Base-by-base conservation (phyloP, 2,888 invertebrate species). In the Drosophila recens region DNA sequence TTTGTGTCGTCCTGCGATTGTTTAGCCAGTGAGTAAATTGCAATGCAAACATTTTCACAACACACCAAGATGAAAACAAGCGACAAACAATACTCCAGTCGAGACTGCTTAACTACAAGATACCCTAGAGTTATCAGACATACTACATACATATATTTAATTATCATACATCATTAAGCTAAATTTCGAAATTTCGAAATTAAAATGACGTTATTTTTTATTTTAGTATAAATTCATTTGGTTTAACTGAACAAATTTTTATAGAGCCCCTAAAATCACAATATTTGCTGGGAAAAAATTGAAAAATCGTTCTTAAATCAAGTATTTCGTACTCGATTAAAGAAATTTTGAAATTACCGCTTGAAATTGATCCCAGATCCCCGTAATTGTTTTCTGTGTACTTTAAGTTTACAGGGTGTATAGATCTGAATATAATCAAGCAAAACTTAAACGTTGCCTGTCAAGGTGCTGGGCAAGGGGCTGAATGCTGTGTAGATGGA, bases 1-100 rank as follows among this genome's bases (percentile, higher is more conserved):
- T 98, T 90, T 98, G 98, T 93, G 96, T 98, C 84, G 98, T 98
- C 53, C 95, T 98, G 72, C 95, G 97, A 90, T 95, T 98, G 85
- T 98, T 98, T 93, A 97, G 97, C 96, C 97, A 96, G 98, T 97
- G 94, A 94, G 95, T 94, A 90, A 85, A 76, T 84, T 88, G 80
- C 80, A 80, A 76, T 75, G 88, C 84, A 82, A 87, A 87, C 85
- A 87, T 82, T 70, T 67, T 63, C 76, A 84, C 56, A 46, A 30
- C 63, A 65, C 69, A 67, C 74, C 49, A 56, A 33, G 40, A 38
- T 36, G 33, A 30, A 52, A 52, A n/a, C 4, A 38, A 52, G 36
- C 23, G 38, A 27, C 15, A 54, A 52, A 23, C 15, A 53, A 30
- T 1, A 40, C 53, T 30, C 23, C 36, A 23, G 27, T 23, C 45